phyloP scores from a whole-genome alignment of 1,140 invertebrate species.

The Meloidogyne chitwoodi region DNA sequence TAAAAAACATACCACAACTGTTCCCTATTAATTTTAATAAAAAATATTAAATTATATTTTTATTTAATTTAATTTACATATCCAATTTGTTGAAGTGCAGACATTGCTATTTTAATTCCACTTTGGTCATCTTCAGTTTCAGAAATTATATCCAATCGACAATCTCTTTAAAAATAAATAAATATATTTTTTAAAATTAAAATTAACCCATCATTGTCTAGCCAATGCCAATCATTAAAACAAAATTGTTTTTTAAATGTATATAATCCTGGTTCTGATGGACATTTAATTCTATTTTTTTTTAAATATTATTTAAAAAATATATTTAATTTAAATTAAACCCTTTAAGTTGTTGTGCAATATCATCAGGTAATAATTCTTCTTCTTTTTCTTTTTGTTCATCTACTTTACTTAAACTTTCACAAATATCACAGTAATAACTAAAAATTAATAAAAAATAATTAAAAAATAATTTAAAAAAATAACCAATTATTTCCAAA shows the following conservation, averaged over 20 bases:
- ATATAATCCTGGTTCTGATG: slow-evolving; percentile 49
- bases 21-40: slow-evolving; percentile 46
- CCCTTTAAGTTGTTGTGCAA: slow-evolving; percentile 32
- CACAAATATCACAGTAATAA: slow-evolving; percentile 59
- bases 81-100: slow-evolving; percentile 56
- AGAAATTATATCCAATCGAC: slow-evolving; percentile 55
- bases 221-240: slow-evolving; percentile 58
- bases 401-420: slow-evolving; percentile 50
- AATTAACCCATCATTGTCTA: slow-evolving; percentile 46
- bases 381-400: background rate
- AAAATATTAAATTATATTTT: background rate
- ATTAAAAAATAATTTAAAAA: background rate
- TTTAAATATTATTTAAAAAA: background rate
- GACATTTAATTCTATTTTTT: slow-evolving; percentile 54
- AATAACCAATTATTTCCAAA: slow-evolving; percentile 51
- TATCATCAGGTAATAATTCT: background rate
- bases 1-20: slow-evolving; percentile 41
- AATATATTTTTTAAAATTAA: too few relatives aligned
- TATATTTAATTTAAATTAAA: too few relatives aligned
- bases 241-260: slow-evolving; percentile 60
- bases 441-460: slow-evolving; percentile 33
- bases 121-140: slow-evolving; percentile 34
- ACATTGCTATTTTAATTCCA: slow-evolving; percentile 54
- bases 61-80: slow-evolving; percentile 42
- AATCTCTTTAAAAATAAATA: slow-evolving; percentile 29